Percentiles rank a stretch among this genome's conserved stretches.
These are phyloP conservation scores for Gnathonemus echidnorhynchus DNA, from an alignment of 2,113 vertebrate species.

Conservation along the genomic window DNA sequence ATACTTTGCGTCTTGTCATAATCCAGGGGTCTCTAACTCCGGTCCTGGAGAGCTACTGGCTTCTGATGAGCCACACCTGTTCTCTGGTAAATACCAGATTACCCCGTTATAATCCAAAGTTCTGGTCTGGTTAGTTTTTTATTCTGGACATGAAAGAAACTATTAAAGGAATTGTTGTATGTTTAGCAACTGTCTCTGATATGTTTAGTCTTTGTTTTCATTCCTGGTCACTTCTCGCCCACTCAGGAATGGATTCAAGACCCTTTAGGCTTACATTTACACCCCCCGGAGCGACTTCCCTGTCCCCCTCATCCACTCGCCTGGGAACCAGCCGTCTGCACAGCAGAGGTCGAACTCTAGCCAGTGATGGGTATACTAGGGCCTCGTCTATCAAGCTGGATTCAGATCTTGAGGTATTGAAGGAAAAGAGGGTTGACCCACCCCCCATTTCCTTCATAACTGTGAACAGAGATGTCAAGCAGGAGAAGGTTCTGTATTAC, in stretches of 20 bases:
- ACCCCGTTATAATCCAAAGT: neutral
- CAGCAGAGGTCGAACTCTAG: constrained; percentile 57
- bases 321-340: constrained; percentile 51
- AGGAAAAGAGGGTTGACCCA: neutral
- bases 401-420: constrained; percentile 75
- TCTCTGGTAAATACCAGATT: neutral
- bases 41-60: neutral
- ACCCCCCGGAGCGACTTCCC: constrained; percentile 56
- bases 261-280: constrained; percentile 79
- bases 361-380: constrained; percentile 66
- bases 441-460: neutral
- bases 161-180: neutral
- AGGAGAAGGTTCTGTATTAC: neutral
- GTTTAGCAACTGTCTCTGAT: neutral
- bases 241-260: constrained; percentile 82
- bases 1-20: neutral
- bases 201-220: neutral
- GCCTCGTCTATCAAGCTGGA: constrained; percentile 71
- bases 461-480: neutral
- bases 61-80: neutral
- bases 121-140: neutral
- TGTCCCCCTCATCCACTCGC: constrained; percentile 46
- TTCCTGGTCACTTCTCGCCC: constrained; percentile 21
- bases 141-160: neutral
- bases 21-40: neutral